Evolutionary conservation across 2,888 invertebrate genomes (phyloP).

Genomic region (Heliconius ethilla): DNA sequence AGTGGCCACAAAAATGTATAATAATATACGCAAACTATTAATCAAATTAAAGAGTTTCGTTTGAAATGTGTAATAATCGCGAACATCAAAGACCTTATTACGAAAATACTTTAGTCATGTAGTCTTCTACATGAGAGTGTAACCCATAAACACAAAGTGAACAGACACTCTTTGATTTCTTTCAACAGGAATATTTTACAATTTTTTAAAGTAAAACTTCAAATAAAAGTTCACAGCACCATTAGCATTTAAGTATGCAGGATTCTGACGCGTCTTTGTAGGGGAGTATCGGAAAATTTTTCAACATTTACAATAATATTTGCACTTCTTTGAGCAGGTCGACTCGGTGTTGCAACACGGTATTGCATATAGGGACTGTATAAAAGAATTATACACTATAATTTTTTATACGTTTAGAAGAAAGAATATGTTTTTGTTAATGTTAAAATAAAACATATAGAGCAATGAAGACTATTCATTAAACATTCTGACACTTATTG

Average conservation of each 20-base stretch:
- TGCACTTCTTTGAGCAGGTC: slow-evolving; percentile 20
- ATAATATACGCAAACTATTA: too few species aligned
- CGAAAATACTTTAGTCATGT: neutral
- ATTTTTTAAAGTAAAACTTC: neutral
- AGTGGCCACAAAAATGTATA: too few species aligned
- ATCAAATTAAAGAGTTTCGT: too few species aligned
- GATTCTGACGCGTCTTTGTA: neutral
- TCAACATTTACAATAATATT: slow-evolving; percentile 15
- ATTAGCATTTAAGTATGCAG: slow-evolving; percentile 1
- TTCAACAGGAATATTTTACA: neutral
- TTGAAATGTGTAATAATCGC: too few species aligned
- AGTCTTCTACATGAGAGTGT: neutral
- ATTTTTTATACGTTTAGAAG: neutral
- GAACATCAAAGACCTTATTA: too few species aligned
- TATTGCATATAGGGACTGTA: neutral
- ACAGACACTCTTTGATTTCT: neutral
- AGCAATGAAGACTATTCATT: too few species aligned
- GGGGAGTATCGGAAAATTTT: neutral
- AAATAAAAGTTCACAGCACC: neutral
- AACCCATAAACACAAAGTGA: neutral
- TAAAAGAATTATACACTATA: neutral
- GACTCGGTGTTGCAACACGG: neutral
- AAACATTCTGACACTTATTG: too few species aligned
- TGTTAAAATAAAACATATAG: neutral
- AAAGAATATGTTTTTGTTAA: neutral